Conservation (phyloP, 2,888 invertebrate genomes). For the Eupithecia abbreviata region DNA sequence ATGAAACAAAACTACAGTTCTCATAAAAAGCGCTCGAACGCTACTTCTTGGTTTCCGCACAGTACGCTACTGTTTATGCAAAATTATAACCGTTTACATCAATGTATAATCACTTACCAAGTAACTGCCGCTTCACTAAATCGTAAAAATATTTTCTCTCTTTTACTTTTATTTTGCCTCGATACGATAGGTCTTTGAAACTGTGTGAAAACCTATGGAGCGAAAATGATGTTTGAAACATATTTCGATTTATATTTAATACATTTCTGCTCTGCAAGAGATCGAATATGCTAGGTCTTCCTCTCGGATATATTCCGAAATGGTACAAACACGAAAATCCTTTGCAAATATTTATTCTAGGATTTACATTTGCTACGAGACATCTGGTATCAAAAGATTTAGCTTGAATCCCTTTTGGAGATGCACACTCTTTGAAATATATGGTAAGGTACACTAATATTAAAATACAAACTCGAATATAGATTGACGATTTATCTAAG, state of each 20-base stretch:
- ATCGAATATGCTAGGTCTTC: neutral
- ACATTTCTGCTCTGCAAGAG: neutral
- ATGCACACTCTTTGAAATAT: neutral
- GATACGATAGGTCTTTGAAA: neutral
- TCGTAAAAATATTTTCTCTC: too few species aligned
- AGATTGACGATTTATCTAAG: neutral
- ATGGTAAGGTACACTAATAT: neutral
- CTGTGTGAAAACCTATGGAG: neutral
- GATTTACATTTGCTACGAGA: neutral
- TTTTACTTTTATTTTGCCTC: neutral
- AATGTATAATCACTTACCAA: neutral
- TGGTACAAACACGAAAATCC: constrained; percentile 2
- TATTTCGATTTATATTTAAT: constrained; percentile 1
- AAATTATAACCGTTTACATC: neutral
- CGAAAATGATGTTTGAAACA: neutral
- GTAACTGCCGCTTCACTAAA: neutral
- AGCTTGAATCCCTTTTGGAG: neutral
- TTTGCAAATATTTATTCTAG: constrained; percentile 8
- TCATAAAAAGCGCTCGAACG: neutral
- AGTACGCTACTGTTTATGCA: constrained; percentile 3
- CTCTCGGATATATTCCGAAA: neutral
- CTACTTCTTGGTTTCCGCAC: neutral
- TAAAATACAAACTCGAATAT: neutral
- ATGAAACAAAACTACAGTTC: neutral
- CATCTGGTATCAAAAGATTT: neutral